Conservation (phyloP, 2,888 invertebrate species). For the Pristionchus arcanus region DNA sequence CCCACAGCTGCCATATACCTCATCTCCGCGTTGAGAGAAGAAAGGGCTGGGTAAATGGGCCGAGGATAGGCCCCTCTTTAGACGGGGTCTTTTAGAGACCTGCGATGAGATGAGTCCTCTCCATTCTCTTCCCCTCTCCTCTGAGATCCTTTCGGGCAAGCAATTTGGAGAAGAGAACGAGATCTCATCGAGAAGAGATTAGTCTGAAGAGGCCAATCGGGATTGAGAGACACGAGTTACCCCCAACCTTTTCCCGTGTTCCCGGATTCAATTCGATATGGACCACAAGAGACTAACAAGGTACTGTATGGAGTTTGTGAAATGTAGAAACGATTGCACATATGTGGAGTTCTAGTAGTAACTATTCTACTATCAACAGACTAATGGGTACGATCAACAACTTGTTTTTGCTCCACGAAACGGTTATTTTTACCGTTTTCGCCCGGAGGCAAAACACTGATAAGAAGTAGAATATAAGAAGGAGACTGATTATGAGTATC, state of each 20-base stretch:
- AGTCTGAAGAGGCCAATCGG: constrained; percentile 21
- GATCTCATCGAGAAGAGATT: constrained; percentile 38
- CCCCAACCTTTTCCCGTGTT: not conserved
- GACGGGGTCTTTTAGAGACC: constrained; percentile 8
- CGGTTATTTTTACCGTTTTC: not conserved
- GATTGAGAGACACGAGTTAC: not conserved
- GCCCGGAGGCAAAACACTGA: constrained; percentile 26
- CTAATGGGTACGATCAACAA: constrained; percentile 24
- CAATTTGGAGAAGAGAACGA: constrained; percentile 36
- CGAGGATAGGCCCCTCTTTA: constrained; percentile 40
- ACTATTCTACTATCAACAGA: not conserved
- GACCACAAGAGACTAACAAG: too few species aligned
- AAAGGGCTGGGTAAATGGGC: constrained; percentile 19
- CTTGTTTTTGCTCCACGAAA: constrained; percentile 5
- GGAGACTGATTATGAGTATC: not conserved
- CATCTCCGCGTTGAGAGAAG: not conserved
- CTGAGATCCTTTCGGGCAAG: constrained; percentile 2
- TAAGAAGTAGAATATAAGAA: constrained; percentile 10
- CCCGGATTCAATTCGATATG: not conserved
- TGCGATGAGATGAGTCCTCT: constrained; percentile 39
- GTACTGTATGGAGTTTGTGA: too few species aligned
- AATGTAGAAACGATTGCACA: not conserved
- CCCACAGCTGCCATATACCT: not conserved
- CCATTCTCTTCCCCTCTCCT: constrained; percentile 23
- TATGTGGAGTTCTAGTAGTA: not conserved